Evolutionary conservation across 2,888 invertebrate species (phyloP).

Genomic region (Galerucella pusilla): DNA sequence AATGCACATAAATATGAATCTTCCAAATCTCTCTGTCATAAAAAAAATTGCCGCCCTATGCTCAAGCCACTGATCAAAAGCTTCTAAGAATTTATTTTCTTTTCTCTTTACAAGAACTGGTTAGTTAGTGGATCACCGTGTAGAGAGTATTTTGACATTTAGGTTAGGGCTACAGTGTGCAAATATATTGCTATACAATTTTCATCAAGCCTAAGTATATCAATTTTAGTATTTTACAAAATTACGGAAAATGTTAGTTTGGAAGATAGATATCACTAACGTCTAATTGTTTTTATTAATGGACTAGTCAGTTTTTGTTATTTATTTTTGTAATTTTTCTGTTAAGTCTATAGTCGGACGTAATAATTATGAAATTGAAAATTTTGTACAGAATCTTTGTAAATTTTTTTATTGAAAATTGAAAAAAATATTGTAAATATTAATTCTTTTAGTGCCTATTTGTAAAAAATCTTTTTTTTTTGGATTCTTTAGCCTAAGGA

Average conservation of each 20-base stretch:
- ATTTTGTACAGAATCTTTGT: constrained; percentile 6
- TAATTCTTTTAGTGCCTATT: constrained; percentile 40
- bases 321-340: constrained; percentile 25
- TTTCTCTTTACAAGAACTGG: too few relatives aligned
- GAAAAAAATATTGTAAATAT: constrained; percentile 39
- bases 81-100: too few relatives aligned
- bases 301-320: constrained; percentile 25
- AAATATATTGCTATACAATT: too few relatives aligned
- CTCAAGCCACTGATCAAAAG: too few relatives aligned
- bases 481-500: constrained; percentile 36
- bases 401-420: constrained; percentile 20
- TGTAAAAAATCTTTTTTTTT: constrained; percentile 35
- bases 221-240: too few relatives aligned
- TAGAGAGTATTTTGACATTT: too few relatives aligned
- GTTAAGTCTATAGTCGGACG: neutral
- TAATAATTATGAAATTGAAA: neutral
- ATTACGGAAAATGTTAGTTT: neutral
- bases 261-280: neutral
- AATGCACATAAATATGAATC: too few relatives aligned
- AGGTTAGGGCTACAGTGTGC: too few relatives aligned
- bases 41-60: too few relatives aligned
- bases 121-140: too few relatives aligned
- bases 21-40: too few relatives aligned
- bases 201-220: too few relatives aligned
- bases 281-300: neutral